Evolutionary conservation across 2,113 vertebrate species (phyloP).

Genomic region (Misgurnus anguillicaudatus): DNA sequence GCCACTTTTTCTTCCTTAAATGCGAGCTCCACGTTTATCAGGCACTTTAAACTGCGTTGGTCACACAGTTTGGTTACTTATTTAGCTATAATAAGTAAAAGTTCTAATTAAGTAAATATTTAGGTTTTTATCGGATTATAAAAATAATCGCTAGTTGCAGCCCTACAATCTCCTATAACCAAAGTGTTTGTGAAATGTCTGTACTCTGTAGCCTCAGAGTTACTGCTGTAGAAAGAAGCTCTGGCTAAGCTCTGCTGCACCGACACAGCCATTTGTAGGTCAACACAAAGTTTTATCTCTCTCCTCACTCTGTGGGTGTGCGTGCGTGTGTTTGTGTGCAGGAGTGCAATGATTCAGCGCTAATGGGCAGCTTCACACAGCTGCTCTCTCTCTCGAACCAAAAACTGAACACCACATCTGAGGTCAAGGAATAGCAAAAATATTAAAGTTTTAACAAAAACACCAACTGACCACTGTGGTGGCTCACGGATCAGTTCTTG

Average conservation of each 20-base stretch:
- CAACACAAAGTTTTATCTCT: conserved; percentile 20
- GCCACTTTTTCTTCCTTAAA: no score
- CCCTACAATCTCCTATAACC: not conserved
- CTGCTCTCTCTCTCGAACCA: conserved; percentile 18
- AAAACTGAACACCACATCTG: not conserved
- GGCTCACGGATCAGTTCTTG: no score
- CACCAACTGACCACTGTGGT: no score
- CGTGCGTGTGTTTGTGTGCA: conserved; percentile 28
- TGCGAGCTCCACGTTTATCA: no score
- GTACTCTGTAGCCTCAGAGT: not conserved
- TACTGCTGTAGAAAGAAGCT: conserved; percentile 3
- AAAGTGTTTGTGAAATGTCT: not conserved
- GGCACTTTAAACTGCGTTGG: no score
- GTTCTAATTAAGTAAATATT: no score
- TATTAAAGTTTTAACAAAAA: not conserved
- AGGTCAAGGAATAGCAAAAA: conserved; percentile 10
- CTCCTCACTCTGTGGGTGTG: conserved; percentile 9
- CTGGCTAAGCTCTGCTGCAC: conserved; percentile 26
- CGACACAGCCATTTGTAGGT: conserved; percentile 43
- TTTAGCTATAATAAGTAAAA: no score
- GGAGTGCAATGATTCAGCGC: conserved; percentile 8
- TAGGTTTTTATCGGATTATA: no score
- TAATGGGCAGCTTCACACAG: conserved; percentile 35
- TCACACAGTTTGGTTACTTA: no score
- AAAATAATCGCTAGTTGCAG: no score